These are phyloP conservation scores for Porites divaricata DNA, from an alignment of 92 coral and sea anemone species.

Conservation along the genomic window DNA sequence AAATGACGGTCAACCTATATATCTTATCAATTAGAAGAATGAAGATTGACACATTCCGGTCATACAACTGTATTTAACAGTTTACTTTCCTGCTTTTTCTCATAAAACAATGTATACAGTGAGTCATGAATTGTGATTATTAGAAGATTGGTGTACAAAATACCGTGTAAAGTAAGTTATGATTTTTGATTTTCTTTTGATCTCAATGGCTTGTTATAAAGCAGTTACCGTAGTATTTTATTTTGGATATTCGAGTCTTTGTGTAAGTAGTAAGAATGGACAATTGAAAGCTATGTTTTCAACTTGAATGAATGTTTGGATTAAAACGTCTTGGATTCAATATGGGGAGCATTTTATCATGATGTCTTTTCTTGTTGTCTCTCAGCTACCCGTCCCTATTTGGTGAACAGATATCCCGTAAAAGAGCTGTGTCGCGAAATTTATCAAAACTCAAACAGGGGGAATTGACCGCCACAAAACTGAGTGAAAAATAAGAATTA, in stretches of 20 bases:
- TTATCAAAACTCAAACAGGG: background rate
- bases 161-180: slow-evolving; percentile 17
- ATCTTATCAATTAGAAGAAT: background rate
- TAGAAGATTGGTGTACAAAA: background rate
- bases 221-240: background rate
- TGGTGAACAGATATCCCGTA: background rate
- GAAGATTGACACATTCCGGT: background rate
- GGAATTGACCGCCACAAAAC: no score
- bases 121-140: background rate
- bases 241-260: slow-evolving; percentile 16
- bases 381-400: background rate
- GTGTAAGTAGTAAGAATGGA: slow-evolving; percentile 2
- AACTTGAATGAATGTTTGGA: slow-evolving; percentile 18
- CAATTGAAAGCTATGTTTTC: slow-evolving; percentile 13
- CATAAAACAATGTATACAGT: background rate
- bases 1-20: background rate
- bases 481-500: no score
- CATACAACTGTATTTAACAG: background rate
- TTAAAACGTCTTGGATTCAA: slow-evolving; percentile 15
- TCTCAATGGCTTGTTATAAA: slow-evolving; percentile 3
- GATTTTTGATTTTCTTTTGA: slow-evolving; percentile 5
- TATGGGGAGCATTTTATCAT: slow-evolving; percentile 9
- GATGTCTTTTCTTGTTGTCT: background rate
- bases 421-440: background rate
- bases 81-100: background rate